Percentiles rank a stretch among this genome's conserved stretches.
phyloP scores from a whole-genome alignment of 2,888 invertebrate genomes.

The Cephonodes hylas region DNA sequence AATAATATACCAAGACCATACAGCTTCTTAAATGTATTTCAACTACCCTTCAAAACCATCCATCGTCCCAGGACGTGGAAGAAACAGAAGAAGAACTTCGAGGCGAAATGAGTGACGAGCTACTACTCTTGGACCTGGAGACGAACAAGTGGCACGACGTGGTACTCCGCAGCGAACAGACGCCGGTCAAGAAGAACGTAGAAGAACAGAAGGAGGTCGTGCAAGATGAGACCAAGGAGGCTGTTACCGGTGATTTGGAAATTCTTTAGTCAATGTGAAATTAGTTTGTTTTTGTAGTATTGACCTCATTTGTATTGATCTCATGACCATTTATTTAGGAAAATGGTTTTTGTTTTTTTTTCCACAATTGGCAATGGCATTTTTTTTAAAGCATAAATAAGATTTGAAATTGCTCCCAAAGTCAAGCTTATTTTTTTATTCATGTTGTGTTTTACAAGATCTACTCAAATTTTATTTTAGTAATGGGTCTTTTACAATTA shows the following conservation, averaged over 20 bases:
- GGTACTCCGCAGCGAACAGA: slow-evolving; percentile 41
- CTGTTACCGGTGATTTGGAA: slow-evolving; percentile 41
- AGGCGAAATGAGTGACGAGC: slow-evolving; percentile 91
- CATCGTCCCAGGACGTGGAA: slow-evolving; percentile 83
- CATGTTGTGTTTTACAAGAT: too few species aligned
- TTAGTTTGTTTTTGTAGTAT: too few species aligned
- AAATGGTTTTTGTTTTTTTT: too few species aligned
- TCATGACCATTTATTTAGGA: too few species aligned
- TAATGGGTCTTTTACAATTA: too few species aligned
- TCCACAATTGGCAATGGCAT: too few species aligned
- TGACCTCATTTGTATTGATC: too few species aligned
- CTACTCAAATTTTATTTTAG: too few species aligned
- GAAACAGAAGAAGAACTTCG: slow-evolving; percentile 90
- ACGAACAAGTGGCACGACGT: slow-evolving; percentile 87
- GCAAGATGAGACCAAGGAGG: slow-evolving; percentile 39
- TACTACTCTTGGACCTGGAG: slow-evolving; percentile 88
- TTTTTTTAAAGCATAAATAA: too few species aligned
- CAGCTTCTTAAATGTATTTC: background rate
- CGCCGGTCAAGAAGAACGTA: background rate
- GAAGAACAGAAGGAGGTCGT: slow-evolving; percentile 15
- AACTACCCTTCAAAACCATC: background rate
- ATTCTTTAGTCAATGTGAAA: background rate
- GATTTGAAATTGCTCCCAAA: too few species aligned
- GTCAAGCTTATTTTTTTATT: too few species aligned
- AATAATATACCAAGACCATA: too few species aligned